Conservation (phyloP, 92 coral and sea anemone genomes). For the Heteractis magnifica region DNA sequence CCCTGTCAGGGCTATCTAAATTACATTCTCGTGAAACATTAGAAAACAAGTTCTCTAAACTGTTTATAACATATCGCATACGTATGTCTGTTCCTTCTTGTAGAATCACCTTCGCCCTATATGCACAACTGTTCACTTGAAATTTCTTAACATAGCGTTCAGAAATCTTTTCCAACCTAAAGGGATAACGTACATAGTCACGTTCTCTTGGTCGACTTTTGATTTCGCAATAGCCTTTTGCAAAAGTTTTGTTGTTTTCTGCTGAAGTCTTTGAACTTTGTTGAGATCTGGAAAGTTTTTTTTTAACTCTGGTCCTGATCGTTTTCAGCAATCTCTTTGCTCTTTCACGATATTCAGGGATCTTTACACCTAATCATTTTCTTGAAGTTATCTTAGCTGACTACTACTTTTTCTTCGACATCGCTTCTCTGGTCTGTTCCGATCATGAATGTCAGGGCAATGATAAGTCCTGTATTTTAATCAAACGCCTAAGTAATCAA, state of each 20-base stretch:
- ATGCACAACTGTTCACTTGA: constrained; percentile 15
- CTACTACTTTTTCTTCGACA: no score
- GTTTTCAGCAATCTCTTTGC: no score
- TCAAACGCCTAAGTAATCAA: no score
- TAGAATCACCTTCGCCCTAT: neutral
- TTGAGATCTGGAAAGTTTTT: neutral
- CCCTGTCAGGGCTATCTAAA: constrained; percentile 4
- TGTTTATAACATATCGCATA: neutral
- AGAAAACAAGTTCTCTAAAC: constrained; percentile 4
- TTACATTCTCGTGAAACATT: constrained; percentile 21
- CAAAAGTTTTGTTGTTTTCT: neutral
- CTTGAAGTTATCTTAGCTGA: no score
- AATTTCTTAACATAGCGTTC: constrained; percentile 32
- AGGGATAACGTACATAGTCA: neutral
- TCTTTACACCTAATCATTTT: no score
- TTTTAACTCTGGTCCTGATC: no score
- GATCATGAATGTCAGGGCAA: no score
- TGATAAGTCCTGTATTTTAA: no score
- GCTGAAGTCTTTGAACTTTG: neutral
- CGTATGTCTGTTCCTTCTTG: no score
- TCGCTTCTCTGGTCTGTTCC: no score
- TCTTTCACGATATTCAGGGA: no score
- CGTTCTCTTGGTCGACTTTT: neutral
- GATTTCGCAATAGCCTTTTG: neutral
- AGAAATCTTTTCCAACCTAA: constrained; percentile 10